Evolutionary conservation across 2,888 invertebrate species (phyloP).

Genomic region (Bellardia pandia): DNA sequence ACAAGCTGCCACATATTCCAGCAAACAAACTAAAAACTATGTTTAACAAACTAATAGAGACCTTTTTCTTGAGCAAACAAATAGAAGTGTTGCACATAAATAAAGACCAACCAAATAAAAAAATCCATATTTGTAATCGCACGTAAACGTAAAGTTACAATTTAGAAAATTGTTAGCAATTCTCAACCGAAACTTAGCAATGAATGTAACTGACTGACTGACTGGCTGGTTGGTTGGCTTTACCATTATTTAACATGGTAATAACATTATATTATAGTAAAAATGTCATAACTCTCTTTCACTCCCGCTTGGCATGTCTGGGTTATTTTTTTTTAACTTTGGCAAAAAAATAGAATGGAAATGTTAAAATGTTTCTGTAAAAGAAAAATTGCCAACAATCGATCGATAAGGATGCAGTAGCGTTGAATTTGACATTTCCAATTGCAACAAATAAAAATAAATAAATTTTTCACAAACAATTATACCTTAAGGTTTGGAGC

Average conservation of each 20-base stretch:
- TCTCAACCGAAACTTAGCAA: conserved; percentile 24
- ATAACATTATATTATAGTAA: conserved; percentile 69
- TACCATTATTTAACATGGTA: conserved; percentile 66
- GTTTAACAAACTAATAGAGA: conserved; percentile 44
- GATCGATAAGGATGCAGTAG: conserved; percentile 73
- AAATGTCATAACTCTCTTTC: conserved; percentile 72
- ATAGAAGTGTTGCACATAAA: conserved; percentile 58
- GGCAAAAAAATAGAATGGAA: conserved; percentile 42
- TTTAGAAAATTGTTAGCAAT: conserved; percentile 42
- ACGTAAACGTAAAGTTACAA: conserved; percentile 34
- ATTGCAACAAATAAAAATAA: conserved; percentile 70
- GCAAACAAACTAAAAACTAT: background rate
- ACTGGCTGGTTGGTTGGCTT: conserved; percentile 24
- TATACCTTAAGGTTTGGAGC: conserved; percentile 50
- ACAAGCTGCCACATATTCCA: conserved; percentile 20
- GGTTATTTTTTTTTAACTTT: conserved; percentile 25
- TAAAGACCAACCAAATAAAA: conserved; percentile 31
- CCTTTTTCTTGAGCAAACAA: conserved; percentile 23
- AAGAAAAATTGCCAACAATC: conserved; percentile 5
- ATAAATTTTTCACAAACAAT: conserved; percentile 62
- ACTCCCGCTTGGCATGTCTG: conserved; percentile 41
- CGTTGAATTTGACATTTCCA: conserved; percentile 71
- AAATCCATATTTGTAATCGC: conserved; percentile 30
- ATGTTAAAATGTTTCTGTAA: conserved; percentile 25
- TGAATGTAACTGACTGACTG: background rate